phyloP scores from a whole-genome alignment of 2,888 invertebrate species.

The Leptogaster cylindrica region DNA sequence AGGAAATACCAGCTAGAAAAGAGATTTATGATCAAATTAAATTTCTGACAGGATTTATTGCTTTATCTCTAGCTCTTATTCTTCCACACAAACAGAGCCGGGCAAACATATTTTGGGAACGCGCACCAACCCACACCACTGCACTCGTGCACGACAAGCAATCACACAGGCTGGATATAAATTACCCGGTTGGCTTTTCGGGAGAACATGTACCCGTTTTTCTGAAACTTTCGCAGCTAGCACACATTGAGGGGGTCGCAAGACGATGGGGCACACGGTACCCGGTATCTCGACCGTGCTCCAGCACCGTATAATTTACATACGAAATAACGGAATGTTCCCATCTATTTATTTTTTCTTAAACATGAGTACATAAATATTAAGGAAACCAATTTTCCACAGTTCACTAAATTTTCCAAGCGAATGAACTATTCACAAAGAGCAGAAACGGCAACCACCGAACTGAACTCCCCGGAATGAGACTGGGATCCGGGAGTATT shows the following conservation, averaged over 20 bases:
- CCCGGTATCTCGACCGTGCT: not conserved
- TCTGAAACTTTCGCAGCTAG: constrained; percentile 37
- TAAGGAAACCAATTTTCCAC: constrained; percentile 48
- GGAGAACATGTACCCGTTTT: constrained; percentile 34
- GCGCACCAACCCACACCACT: constrained; percentile 33
- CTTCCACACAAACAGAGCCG: constrained; percentile 40
- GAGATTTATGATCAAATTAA: constrained; percentile 65
- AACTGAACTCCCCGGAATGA: not conserved
- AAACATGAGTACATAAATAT: constrained; percentile 46
- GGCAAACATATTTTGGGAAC: constrained; percentile 37
- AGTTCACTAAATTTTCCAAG: constrained; percentile 47
- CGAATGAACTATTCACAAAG: constrained; percentile 43
- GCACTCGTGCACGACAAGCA: constrained; percentile 48
- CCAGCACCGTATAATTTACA: constrained; percentile 44
- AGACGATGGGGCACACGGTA: not conserved
- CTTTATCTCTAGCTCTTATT: constrained; percentile 62
- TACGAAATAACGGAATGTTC: constrained; percentile 43
- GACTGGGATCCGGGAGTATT: constrained; percentile 1
- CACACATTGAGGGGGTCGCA: constrained; percentile 12
- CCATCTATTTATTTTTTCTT: constrained; percentile 43
- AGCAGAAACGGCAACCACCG: not conserved
- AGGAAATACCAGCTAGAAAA: constrained; percentile 56
- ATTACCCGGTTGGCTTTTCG: constrained; percentile 48
- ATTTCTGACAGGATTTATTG: constrained; percentile 65
- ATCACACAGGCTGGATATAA: constrained; percentile 52